These are phyloP conservation scores for Nothoprocta perdicaria DNA, from an alignment of 2,113 vertebrate genomes.

Conservation along the genomic window DNA sequence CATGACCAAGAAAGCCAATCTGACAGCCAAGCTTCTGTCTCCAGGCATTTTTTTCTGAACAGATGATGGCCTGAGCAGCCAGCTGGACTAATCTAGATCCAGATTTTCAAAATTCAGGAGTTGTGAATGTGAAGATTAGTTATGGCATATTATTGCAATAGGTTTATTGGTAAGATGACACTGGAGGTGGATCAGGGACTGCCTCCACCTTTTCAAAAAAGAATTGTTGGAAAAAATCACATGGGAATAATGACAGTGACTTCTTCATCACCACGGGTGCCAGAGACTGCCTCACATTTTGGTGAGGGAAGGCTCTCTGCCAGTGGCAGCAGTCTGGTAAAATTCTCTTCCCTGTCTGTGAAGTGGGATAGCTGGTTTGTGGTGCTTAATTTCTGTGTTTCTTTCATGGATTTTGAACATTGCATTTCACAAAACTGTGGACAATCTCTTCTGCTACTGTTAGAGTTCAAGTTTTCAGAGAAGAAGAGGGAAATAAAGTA, in stretches of 20 bases:
- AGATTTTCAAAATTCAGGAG: background rate
- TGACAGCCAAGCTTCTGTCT: constrained; percentile 1
- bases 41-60: background rate
- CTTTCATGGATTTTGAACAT: background rate
- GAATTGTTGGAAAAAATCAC: background rate
- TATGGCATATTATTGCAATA: background rate
- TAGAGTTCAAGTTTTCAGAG: background rate
- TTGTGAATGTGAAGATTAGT: background rate
- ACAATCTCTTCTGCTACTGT: background rate
- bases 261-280: background rate
- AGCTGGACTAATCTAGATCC: background rate
- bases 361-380: background rate
- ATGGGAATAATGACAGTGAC: background rate
- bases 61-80: background rate
- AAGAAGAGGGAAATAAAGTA: background rate
- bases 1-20: background rate
- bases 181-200: background rate
- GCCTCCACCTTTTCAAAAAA: background rate
- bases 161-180: background rate
- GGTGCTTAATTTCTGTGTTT: background rate
- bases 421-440: background rate
- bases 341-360: background rate
- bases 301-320: background rate
- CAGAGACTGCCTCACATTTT: background rate
- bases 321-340: background rate